Conservation (phyloP, 2,888 invertebrate genomes). For the Smittia aterrima region DNA sequence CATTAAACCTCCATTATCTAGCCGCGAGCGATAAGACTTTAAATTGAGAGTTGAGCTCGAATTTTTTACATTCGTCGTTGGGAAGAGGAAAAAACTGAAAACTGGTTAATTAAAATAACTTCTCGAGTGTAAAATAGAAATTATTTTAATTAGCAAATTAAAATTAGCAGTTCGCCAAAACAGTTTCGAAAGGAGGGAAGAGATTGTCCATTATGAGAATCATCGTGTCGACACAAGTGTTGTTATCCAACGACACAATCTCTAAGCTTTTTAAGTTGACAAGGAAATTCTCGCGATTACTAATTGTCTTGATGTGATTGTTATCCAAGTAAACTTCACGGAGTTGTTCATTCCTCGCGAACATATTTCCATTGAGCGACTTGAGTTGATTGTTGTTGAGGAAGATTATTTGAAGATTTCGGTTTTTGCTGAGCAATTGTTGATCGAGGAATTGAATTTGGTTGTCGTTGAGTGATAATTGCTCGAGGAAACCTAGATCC, state of each 20-base stretch:
- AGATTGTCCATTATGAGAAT: conserved; percentile 6
- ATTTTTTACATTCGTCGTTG: no score
- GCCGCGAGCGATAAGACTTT: no score
- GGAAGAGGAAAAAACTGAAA: no score
- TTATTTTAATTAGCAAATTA: no score
- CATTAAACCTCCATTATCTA: no score
- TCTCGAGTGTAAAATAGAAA: no score
- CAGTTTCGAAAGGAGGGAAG: not conserved
- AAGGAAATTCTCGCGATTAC: conserved; percentile 6
- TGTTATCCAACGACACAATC: conserved; percentile 13
- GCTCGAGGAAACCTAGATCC: conserved; percentile 18
- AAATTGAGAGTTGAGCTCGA: no score
- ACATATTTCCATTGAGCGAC: conserved; percentile 9
- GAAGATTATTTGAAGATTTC: conserved; percentile 29
- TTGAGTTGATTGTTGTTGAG: conserved; percentile 32
- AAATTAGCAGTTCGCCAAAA: not conserved
- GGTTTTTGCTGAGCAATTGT: conserved; percentile 33
- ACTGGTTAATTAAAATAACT: not conserved
- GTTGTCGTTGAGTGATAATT: conserved; percentile 18
- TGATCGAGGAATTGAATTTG: conserved; percentile 20
- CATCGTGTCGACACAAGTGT: conserved; percentile 22
- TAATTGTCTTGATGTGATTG: conserved; percentile 25
- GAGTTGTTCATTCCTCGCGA: not conserved
- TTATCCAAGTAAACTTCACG: conserved; percentile 34
- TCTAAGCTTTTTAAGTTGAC: conserved; percentile 2